Base-by-base conservation (phyloP, 1,140 invertebrate genomes). In the Solenopsis fugax region DNA sequence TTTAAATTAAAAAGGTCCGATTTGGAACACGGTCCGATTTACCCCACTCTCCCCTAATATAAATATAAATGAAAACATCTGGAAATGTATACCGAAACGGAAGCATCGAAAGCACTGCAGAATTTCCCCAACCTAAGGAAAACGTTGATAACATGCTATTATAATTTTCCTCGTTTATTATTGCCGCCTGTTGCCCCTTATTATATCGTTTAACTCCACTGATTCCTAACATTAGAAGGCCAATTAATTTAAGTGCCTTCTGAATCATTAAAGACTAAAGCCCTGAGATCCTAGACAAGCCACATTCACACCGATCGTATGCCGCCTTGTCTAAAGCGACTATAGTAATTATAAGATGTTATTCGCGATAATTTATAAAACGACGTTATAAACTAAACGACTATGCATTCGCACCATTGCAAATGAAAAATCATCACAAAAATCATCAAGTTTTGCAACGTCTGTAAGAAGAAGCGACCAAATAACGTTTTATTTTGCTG, bases 211-310 rank as follows among this genome's bases (percentile, higher is more conserved):
- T 60, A 73, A 41, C 24, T 41, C 41, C 12, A 10, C 7, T 65
- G 12, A 45, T 56, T 45, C 29, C 50, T 62, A 58, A 76, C 45
- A 67, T 89, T 60, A 85, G 56, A 5, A 52, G 56, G 24, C 12
- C 58, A 85, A 86, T 86, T 78, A 77, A 88, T 77, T 88, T 56
- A 48, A 77, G 50, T 67, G 41, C 2, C 54, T 48, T 34, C 6
- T 76, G 50, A 65, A 50, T 65, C 50, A 58, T 71, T 58, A 85
- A 72, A 72, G 29, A 45, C 24, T 34, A 21, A 72, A 85, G 50
- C 9, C n/a, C 10, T 37, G 12, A 48, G 58, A 60, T 45, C 18
- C 6, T 29, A 18, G 29, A 64, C 69, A 73, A 75, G 18, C 21
- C 5, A 7, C 18, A 37, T 37, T 87, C 34, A 16, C 41, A 50